A percentile compares a stretch with the other conserved stretches of the same genome.
Evolutionary conservation across 2,888 invertebrate species (phyloP).

Genomic region (Drosophila colorata): DNA sequence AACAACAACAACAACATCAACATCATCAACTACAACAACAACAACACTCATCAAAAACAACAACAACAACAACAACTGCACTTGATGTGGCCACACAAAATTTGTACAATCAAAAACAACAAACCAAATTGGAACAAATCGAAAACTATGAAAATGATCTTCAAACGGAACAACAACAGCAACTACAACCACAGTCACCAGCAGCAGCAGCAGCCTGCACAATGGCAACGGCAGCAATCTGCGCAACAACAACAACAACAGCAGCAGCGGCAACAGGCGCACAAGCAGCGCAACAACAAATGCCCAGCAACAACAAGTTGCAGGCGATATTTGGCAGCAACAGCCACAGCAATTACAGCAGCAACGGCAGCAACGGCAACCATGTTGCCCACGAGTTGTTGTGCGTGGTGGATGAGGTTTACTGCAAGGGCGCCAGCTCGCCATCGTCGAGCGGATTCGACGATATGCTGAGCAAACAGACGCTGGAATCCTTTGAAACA

Average conservation of each 20-base stretch:
- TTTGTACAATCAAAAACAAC: constrained; percentile 81
- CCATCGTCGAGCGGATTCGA: constrained; percentile 80
- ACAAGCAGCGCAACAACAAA: constrained; percentile 40
- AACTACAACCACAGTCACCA: constrained; percentile 44
- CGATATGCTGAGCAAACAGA: constrained; percentile 82
- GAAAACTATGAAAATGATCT: constrained; percentile 83
- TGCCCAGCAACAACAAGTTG: constrained; percentile 40
- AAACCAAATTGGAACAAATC: constrained; percentile 83
- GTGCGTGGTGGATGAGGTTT: constrained; percentile 77
- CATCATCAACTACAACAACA: constrained; percentile 44
- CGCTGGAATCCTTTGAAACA: constrained; percentile 83
- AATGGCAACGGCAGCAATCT: constrained; percentile 22
- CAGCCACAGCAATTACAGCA: constrained; percentile 35
- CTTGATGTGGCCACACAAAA: constrained; percentile 82
- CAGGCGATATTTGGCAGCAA: constrained; percentile 21
- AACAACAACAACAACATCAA: constrained; percentile 59
- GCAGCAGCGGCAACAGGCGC: constrained; percentile 32
- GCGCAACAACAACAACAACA: constrained; percentile 34
- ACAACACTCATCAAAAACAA: constrained; percentile 58
- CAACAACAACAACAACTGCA: constrained; percentile 61
- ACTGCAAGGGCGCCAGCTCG: constrained; percentile 80
- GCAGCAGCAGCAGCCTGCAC: constrained; percentile 42
- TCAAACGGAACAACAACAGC: constrained; percentile 72
- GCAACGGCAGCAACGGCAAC: constrained; percentile 32
- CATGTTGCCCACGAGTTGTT: constrained; percentile 74